Conservation (phyloP, 2,888 invertebrate species). For the Ptilodon capucinus region DNA sequence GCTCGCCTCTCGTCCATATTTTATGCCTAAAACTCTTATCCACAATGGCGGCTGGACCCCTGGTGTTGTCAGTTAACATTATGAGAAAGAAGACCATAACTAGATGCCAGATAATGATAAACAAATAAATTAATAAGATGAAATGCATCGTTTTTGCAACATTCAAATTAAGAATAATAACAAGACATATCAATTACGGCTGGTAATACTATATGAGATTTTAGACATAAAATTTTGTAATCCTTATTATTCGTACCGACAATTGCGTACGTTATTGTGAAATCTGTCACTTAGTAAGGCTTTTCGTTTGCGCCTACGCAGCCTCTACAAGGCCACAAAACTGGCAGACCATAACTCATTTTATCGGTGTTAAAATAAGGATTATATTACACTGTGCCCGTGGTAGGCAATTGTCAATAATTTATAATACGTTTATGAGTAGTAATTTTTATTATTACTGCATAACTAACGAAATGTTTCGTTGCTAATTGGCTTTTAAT, state of each 20-base stretch:
- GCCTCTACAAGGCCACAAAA: conserved; percentile 14
- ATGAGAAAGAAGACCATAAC: too few species aligned
- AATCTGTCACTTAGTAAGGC: conserved; percentile 50
- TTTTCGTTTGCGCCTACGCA: conserved; percentile 54
- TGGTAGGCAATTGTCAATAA: conserved; percentile 34
- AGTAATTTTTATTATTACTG: conserved; percentile 54
- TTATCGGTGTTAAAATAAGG: conserved; percentile 15
- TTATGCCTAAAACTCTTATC: too few species aligned
- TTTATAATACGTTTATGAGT: conserved; percentile 46
- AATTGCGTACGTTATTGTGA: conserved; percentile 59
- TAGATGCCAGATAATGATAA: not conserved
- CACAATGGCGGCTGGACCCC: too few species aligned
- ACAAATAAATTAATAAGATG: not conserved
- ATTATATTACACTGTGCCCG: conserved; percentile 8
- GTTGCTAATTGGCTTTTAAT: conserved; percentile 45
- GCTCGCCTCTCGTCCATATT: too few species aligned
- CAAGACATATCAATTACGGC: not conserved
- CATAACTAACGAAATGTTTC: conserved; percentile 43
- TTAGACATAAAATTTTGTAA: conserved; percentile 34
- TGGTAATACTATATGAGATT: not conserved
- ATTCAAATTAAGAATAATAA: not conserved
- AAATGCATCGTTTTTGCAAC: not conserved
- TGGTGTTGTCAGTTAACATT: too few species aligned
- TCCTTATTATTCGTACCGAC: conserved; percentile 47
- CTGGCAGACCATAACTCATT: conserved; percentile 10